Percentiles rank a stretch among this genome's conserved stretches.
phyloP scores from a whole-genome alignment of 2,888 invertebrate species.

The Mamestra brassicae region DNA sequence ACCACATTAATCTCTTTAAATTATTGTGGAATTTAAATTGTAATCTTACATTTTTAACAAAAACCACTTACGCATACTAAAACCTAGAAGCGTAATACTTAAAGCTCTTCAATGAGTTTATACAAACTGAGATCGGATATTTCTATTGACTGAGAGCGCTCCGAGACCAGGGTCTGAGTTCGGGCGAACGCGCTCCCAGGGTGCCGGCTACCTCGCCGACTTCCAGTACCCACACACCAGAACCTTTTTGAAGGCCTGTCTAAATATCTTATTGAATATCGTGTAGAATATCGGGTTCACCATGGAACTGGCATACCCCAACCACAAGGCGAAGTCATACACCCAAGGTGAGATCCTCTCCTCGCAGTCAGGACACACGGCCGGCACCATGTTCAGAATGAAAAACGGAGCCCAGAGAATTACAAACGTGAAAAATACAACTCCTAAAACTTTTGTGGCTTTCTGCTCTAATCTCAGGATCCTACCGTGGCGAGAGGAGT shows the following conservation, averaged over 20 bases:
- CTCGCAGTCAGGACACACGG: constrained; percentile 95
- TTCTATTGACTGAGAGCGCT: constrained; percentile 88
- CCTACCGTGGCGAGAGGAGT: constrained; percentile 95
- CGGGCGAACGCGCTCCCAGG: constrained; percentile 89
- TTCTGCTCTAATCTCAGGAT: constrained; percentile 98
- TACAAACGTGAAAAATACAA: constrained; percentile 98
- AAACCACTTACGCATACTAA: constrained; percentile 65
- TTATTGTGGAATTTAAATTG: constrained; percentile 4
- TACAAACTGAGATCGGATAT: constrained; percentile 86
- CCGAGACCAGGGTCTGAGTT: constrained; percentile 86
- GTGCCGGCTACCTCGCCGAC: constrained; percentile 86
- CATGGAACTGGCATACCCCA: constrained; percentile 98
- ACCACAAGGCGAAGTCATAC: constrained; percentile 97
- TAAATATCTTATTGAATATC: constrained; percentile 98
- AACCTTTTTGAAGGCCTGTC: constrained; percentile 97
- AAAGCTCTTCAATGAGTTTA: constrained; percentile 80
- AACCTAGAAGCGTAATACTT: constrained; percentile 74
- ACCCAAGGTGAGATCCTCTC: constrained; percentile 94
- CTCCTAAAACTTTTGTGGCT: constrained; percentile 98
- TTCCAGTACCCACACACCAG: constrained; percentile 94
- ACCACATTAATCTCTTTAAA: constrained; percentile 8
- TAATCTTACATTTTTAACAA: constrained; percentile 35
- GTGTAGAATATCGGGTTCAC: constrained; percentile 99
- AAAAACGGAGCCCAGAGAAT: constrained; percentile 99
- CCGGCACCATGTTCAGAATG: constrained; percentile 96